phyloP scores from a whole-genome alignment of 2,113 vertebrate species.

The Paracanthobrama guichenoti region DNA sequence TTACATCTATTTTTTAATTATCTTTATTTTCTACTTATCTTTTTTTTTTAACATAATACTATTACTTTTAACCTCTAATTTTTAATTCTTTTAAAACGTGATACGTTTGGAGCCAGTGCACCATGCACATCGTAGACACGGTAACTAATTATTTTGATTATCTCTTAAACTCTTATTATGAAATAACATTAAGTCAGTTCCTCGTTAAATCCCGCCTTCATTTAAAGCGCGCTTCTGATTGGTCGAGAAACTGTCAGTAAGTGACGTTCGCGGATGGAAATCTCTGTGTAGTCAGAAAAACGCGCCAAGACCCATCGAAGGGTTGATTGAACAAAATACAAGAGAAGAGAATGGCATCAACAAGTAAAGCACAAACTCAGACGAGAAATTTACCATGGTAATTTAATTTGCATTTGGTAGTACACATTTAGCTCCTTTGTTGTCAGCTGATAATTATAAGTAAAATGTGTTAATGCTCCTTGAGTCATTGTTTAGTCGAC shows the following conservation, averaged over 20 bases:
- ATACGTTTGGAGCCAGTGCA: not conserved
- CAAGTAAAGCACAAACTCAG: conserved; percentile 58
- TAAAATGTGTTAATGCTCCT: not conserved
- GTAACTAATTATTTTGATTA: not conserved
- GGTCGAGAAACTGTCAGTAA: conserved; percentile 36
- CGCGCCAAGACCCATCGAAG: conserved; percentile 68
- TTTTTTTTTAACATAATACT: not conserved
- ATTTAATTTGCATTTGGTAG: conserved; percentile 34
- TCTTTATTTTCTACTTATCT: not conserved
- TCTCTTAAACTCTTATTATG: conserved; percentile 16
- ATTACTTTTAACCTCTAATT: not conserved
- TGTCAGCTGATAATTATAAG: not conserved
- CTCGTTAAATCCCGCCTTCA: conserved; percentile 36
- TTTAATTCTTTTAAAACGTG: not conserved
- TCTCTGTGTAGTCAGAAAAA: conserved; percentile 38
- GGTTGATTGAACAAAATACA: not conserved
- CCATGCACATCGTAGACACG: not conserved
- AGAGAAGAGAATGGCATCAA: conserved; percentile 67
- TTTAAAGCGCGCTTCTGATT: conserved; percentile 27
- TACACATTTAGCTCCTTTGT: not conserved
- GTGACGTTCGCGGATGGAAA: not conserved
- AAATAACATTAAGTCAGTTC: not conserved
- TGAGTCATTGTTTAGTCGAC: not conserved
- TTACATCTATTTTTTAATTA: not conserved
- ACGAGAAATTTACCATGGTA: conserved; percentile 76